phyloP scores from a whole-genome alignment of 2,888 invertebrate species.

The Acanthacorydalis orientalis region DNA sequence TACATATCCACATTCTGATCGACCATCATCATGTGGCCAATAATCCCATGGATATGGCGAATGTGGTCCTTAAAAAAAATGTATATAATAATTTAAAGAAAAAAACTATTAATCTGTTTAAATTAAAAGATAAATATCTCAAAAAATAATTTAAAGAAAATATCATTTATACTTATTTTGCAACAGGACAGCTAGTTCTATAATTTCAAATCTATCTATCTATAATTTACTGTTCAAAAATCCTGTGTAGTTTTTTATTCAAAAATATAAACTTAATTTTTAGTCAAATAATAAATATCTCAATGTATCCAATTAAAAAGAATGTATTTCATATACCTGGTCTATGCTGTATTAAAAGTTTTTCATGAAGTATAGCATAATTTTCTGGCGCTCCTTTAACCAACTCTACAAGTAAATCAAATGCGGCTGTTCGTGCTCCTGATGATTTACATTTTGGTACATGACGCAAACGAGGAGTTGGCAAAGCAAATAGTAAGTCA shows the following conservation, averaged over 20 bases:
- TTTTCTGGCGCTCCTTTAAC: constrained; percentile 73
- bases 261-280: no score
- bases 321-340: constrained; percentile 33
- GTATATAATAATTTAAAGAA: background rate
- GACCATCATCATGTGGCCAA: constrained; percentile 92
- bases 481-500: constrained; percentile 77
- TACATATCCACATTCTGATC: constrained; percentile 87
- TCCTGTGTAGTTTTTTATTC: no score
- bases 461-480: constrained; percentile 67
- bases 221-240: no score
- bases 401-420: constrained; percentile 77
- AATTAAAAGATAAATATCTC: no score
- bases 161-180: no score
- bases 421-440: constrained; percentile 76
- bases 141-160: no score
- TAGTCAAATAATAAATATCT: no score
- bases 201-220: no score
- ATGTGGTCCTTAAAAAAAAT: constrained; percentile 38
- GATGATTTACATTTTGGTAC: constrained; percentile 89
- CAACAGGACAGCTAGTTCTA: no score
- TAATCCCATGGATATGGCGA: constrained; percentile 92
- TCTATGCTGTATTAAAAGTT: constrained; percentile 72
- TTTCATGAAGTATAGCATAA: constrained; percentile 67
- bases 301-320: no score
- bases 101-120: no score